Base-by-base conservation (phyloP, 2,797 vertebrate species). In the Gymnothorax reevesii region DNA sequence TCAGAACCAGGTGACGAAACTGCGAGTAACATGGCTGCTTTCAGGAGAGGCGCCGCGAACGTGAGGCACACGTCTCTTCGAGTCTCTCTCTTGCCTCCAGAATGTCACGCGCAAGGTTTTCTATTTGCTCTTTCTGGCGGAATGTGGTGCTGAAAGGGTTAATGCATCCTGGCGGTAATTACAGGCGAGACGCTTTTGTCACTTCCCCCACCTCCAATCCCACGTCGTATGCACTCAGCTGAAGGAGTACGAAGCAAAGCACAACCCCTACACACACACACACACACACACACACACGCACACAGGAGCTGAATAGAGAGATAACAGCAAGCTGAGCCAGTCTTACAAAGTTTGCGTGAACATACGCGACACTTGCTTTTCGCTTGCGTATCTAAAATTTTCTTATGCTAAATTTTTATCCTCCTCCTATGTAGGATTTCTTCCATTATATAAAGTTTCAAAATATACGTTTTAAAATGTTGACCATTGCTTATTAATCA, bases 141-240 rank as follows among this genome's bases (percentile, higher is more conserved):
- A 71, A 27, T n/a, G 27, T 7, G 71, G 69, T 52, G 66, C 42
- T 3, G 87, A 75, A 86, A 83, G 89, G 88, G 93, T 94, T 94
- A 95, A 89, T 93, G 5, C n/a, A 64, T 17, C 83, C 86, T 75
- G 79, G 87, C 88, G 71, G 87, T 83, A 87, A 88, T 84, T 85
- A 66, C 10, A 33, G 77, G 60, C 77, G n/a, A 85, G 82, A 42
- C 89, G 86, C 86, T 57, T 87, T 73, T 87, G 20, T 86, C 69
- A 85, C 57, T 75, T 57, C 57, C 62, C 85, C n/a, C 20, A 57
- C 87, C 64, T 20, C 87, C 7, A 60, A 60, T 13, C 7, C 59
- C 85, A 86, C 87, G 85, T 83, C 80, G 54, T 85, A 88, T 88
- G 86, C 88, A 89, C 87, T 87, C 82, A 25, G 73, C 89, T 91